phyloP scores from a whole-genome alignment of 2,113 vertebrate species.

The Halichoeres trimaculatus region DNA sequence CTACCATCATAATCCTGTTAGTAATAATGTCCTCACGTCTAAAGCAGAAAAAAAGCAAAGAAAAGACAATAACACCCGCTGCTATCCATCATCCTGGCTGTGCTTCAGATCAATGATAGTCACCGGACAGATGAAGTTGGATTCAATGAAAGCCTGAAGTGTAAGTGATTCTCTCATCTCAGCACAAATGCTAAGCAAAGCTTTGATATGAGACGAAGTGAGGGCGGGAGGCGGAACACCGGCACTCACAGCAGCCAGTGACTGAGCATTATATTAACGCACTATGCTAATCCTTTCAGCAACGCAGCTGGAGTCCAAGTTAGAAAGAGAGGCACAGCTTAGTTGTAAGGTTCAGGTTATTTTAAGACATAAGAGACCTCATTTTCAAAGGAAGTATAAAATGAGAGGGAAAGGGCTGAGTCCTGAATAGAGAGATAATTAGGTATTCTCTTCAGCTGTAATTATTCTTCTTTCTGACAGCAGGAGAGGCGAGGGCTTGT shows the following conservation, averaged over 20 bases:
- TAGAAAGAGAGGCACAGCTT: conserved; percentile 36
- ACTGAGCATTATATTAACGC: conserved; percentile 47
- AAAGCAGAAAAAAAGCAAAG: not conserved
- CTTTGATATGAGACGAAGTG: conserved; percentile 37
- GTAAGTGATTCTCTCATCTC: conserved; percentile 1
- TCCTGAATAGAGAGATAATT: conserved; percentile 63
- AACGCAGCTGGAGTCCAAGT: conserved; percentile 60
- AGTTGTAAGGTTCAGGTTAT: conserved; percentile 64
- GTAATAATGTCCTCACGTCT: conserved; percentile 19
- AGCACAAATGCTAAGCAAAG: conserved; percentile 39
- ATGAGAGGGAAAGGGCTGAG: conserved; percentile 42
- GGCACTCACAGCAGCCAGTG: conserved; percentile 28
- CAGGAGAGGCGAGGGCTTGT: conserved; percentile 38
- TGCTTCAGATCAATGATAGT: conserved; percentile 37
- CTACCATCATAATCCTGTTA: conserved; percentile 17
- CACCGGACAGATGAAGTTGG: not conserved
- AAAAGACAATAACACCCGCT: not conserved
- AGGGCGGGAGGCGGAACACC: conserved; percentile 37
- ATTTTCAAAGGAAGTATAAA: conserved; percentile 62
- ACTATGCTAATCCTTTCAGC: conserved; percentile 60
- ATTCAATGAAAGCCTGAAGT: conserved; percentile 5
- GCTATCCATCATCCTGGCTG: conserved; percentile 1
- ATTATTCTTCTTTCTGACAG: conserved; percentile 64
- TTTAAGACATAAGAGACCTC: conserved; percentile 64
- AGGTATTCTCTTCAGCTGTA: conserved; percentile 55